Conservation (phyloP, 2,888 invertebrate species). For the Xanthia togata region DNA sequence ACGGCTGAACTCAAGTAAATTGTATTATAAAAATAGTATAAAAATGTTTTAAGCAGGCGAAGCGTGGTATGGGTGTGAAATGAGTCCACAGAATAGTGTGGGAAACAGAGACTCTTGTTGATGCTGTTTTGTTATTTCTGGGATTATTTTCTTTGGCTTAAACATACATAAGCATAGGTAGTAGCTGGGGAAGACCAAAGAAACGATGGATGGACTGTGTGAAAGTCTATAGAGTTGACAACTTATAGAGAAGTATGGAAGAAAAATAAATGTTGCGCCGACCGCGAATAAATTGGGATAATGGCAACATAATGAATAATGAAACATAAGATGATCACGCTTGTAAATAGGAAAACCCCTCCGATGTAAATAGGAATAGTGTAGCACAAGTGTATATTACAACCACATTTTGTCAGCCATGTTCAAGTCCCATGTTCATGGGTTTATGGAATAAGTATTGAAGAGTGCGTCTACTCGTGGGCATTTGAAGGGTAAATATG, state of each 20-base stretch:
- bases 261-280: not conserved
- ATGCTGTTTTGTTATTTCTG: conserved; percentile 4
- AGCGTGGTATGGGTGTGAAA: conserved; percentile 58
- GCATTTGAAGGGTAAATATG: not conserved
- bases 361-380: too few relatives aligned
- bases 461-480: not conserved
- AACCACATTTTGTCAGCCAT: not conserved
- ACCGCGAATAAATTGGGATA: not conserved
- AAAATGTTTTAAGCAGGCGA: conserved; percentile 71
- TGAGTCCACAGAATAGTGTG: conserved; percentile 52
- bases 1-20: conserved; percentile 63
- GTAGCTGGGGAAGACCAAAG: too few relatives aligned
- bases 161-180: not conserved
- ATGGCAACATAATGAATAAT: not conserved
- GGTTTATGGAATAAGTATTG: not conserved
- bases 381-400: not conserved
- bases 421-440: not conserved
- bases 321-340: too few relatives aligned
- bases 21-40: conserved; percentile 69
- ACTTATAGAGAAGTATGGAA: not conserved
- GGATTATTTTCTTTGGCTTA: not conserved
- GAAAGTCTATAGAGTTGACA: too few relatives aligned
- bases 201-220: not conserved
- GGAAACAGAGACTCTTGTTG: conserved; percentile 4
- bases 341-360: too few relatives aligned